Percentiles rank a stretch among this genome's conserved stretches.
Conservation (phyloP, 2,797 vertebrate species). For the Melanotaenia boesemani region DNA sequence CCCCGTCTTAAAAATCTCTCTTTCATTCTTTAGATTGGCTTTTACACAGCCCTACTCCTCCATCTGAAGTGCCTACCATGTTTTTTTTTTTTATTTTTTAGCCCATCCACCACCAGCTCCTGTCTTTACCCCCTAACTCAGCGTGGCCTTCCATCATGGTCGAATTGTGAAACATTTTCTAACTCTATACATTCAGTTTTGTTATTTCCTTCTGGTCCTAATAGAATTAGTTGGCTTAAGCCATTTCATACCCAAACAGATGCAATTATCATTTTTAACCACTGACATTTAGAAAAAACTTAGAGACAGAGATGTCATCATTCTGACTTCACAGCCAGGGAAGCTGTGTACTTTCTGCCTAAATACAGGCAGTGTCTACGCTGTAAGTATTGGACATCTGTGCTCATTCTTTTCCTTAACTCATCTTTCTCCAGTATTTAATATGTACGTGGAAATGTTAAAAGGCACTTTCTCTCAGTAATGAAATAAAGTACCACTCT, state of each 20-base stretch:
- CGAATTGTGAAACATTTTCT: background rate
- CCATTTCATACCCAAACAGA: too few relatives aligned
- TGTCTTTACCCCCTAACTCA: background rate
- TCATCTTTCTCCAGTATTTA: background rate
- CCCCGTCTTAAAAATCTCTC: background rate
- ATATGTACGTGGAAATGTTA: background rate
- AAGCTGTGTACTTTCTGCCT: background rate
- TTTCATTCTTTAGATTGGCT: background rate
- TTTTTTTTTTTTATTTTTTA: background rate
- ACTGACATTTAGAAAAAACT: background rate
- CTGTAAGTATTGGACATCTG: background rate
- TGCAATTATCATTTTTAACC: too few relatives aligned
- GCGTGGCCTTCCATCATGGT: too few relatives aligned
- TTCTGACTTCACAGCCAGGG: too few relatives aligned
- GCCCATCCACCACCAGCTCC: background rate
- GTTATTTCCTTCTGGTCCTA: background rate
- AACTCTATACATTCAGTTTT: background rate
- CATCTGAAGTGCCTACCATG: background rate
- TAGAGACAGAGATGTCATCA: background rate
- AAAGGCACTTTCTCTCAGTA: conserved; percentile 3
- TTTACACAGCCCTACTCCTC: background rate
- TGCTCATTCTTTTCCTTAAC: background rate
- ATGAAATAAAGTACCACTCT: conserved; percentile 84
- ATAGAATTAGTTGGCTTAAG: too few relatives aligned
- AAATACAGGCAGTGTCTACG: background rate